Evolutionary conservation across 2,888 invertebrate genomes (phyloP).

Genomic region (Phortica okadai): DNA sequence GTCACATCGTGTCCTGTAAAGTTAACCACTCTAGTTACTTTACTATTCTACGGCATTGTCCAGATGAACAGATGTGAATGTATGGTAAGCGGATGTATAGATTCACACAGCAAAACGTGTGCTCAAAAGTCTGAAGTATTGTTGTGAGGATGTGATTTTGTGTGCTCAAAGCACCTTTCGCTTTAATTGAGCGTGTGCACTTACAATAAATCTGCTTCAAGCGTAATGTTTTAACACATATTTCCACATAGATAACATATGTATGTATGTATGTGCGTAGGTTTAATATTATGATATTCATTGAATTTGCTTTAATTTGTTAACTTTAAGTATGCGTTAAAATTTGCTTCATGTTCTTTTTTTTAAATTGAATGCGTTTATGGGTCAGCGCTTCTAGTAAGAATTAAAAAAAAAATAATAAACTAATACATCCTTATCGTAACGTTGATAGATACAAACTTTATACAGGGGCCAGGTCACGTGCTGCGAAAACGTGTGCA

Average conservation of each 20-base stretch:
- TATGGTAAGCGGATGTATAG: constrained; percentile 39
- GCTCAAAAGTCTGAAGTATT: too few species aligned
- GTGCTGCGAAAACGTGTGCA: too few species aligned
- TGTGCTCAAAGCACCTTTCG: constrained; percentile 30
- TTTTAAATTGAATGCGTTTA: neutral
- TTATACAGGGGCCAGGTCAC: too few species aligned
- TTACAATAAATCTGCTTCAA: constrained; percentile 9
- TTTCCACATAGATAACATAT: neutral
- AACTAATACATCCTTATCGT: neutral
- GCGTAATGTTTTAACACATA: neutral
- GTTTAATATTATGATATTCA: constrained; percentile 51
- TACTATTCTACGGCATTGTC: too few species aligned
- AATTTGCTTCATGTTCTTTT: neutral
- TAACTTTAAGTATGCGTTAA: constrained; percentile 49
- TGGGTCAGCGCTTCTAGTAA: neutral
- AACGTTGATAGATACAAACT: neutral
- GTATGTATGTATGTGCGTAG: constrained; percentile 22
- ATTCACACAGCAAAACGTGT: constrained; percentile 11
- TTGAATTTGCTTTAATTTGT: constrained; percentile 58
- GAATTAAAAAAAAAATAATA: neutral
- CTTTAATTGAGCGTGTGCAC: constrained; percentile 59
- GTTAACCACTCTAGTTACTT: constrained; percentile 4
- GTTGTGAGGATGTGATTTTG: neutral
- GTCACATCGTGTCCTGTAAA: neutral
- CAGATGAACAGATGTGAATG: constrained; percentile 8